Evolutionary conservation across 2,888 invertebrate genomes (phyloP).

Genomic region (Zaprionus bogoriensis): DNA sequence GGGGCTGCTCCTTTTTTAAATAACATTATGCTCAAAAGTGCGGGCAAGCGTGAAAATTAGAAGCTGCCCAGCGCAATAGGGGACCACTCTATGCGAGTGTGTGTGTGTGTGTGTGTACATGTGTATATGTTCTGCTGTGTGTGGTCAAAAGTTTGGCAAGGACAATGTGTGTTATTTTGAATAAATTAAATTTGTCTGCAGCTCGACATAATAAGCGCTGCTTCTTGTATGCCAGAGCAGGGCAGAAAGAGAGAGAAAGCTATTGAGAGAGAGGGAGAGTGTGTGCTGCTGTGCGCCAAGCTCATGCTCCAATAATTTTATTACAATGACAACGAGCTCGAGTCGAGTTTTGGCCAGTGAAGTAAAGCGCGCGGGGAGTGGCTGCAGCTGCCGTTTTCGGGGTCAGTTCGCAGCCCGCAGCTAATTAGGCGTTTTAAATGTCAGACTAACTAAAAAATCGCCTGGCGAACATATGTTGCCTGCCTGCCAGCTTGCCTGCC

Average conservation of each 20-base stretch:
- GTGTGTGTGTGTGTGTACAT: slow-evolving; percentile 5
- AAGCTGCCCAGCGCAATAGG: slow-evolving; percentile 3
- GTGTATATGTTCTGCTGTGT: too few species aligned
- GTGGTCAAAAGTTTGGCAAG: slow-evolving; percentile 53
- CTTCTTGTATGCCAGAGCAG: neutral
- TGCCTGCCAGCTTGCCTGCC: slow-evolving; percentile 12
- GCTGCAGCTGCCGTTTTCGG: slow-evolving; percentile 10
- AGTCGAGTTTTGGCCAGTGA: too few species aligned
- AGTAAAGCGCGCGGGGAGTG: too few species aligned
- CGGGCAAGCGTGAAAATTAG: slow-evolving; percentile 62
- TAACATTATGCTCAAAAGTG: slow-evolving; percentile 59
- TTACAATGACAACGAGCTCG: slow-evolving; percentile 43
- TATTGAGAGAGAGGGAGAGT: slow-evolving; percentile 4
- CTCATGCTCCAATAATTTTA: slow-evolving; percentile 65
- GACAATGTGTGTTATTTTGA: slow-evolving; percentile 64
- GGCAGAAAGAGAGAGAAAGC: slow-evolving; percentile 4
- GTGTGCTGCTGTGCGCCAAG: slow-evolving; percentile 17
- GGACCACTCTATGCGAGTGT: slow-evolving; percentile 13
- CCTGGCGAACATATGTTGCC: slow-evolving; percentile 46
- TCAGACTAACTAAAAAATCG: slow-evolving; percentile 42
- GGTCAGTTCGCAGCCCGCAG: slow-evolving; percentile 30
- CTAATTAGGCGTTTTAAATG: slow-evolving; percentile 76
- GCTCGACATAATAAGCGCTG: slow-evolving; percentile 51
- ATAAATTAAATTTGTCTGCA: slow-evolving; percentile 69
- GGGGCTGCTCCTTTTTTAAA: slow-evolving; percentile 60